These are phyloP conservation scores for Melieria picta DNA, from an alignment of 2,888 invertebrate species.

Conservation along the genomic window DNA sequence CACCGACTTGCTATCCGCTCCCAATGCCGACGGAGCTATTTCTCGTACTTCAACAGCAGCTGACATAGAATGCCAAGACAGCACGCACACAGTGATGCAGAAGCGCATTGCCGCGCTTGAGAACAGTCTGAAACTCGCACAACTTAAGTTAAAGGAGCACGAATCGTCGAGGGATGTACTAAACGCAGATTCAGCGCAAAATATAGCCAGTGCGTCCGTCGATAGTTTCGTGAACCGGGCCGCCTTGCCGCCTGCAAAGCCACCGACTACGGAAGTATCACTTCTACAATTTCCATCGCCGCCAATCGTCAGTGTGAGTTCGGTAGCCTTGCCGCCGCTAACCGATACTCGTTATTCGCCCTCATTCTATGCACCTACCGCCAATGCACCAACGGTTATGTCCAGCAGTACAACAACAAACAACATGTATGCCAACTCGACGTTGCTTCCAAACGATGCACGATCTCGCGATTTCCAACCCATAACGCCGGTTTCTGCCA, in stretches of 20 bases:
- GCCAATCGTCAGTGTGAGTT: too few relatives aligned
- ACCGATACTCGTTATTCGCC: too few relatives aligned
- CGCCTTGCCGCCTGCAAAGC: background rate
- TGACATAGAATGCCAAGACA: background rate
- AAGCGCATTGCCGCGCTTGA: constrained; percentile 1
- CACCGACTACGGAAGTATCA: background rate
- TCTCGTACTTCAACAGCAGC: background rate
- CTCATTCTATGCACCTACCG: too few relatives aligned
- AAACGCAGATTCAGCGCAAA: background rate
- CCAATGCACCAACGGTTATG: too few relatives aligned
- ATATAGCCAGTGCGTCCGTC: background rate
- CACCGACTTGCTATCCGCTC: background rate
- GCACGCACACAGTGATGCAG: background rate
- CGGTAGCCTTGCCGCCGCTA: too few relatives aligned
- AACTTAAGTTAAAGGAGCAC: background rate
- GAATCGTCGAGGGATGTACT: background rate
- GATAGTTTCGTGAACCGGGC: background rate
- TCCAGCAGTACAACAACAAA: background rate
- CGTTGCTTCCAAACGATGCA: background rate
- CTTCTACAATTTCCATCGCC: too few relatives aligned
- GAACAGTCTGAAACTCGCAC: background rate
- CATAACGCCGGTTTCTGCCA: constrained; percentile 3
- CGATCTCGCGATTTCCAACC: background rate
- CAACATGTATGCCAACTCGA: background rate
- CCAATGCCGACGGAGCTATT: background rate